A percentile compares a stretch with the other conserved stretches of the same genome.
These are phyloP conservation scores for Eudyptes chrysolophus DNA, from an alignment of 2,113 vertebrate species.

Conservation along the genomic window DNA sequence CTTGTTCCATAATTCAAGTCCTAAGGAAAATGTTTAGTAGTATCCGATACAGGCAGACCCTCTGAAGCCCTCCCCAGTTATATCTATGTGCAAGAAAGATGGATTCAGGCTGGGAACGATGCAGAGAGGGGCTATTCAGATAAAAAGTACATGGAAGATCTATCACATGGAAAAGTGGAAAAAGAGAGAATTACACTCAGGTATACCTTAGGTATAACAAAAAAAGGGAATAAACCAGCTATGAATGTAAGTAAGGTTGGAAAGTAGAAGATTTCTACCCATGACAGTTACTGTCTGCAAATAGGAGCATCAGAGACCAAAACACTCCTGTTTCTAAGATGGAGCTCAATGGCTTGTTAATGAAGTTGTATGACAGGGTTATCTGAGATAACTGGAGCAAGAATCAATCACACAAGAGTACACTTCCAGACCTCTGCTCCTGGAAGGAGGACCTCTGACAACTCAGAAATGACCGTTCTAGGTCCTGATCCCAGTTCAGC, in stretches of 20 bases:
- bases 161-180: not conserved
- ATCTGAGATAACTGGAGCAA: not conserved
- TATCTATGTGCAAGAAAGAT: not conserved
- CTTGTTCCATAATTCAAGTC: not conserved
- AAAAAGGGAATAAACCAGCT: not conserved
- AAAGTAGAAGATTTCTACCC: not conserved
- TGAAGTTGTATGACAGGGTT: not conserved
- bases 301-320: not conserved
- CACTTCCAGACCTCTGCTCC: not conserved
- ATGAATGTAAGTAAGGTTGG: not conserved
- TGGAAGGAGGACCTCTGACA: not conserved
- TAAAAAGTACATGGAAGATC: not conserved
- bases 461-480: not conserved
- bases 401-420: not conserved
- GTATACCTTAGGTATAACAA: not conserved
- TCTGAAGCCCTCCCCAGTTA: not conserved
- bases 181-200: not conserved
- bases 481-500: not conserved
- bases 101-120: not conserved
- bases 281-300: not conserved
- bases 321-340: fast-evolving
- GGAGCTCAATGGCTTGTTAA: not conserved
- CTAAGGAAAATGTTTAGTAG: not conserved
- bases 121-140: not conserved
- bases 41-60: not conserved